These are phyloP conservation scores for Fukomys damarensis DNA, from an alignment of 2,113 vertebrate genomes.

Conservation along the genomic window DNA sequence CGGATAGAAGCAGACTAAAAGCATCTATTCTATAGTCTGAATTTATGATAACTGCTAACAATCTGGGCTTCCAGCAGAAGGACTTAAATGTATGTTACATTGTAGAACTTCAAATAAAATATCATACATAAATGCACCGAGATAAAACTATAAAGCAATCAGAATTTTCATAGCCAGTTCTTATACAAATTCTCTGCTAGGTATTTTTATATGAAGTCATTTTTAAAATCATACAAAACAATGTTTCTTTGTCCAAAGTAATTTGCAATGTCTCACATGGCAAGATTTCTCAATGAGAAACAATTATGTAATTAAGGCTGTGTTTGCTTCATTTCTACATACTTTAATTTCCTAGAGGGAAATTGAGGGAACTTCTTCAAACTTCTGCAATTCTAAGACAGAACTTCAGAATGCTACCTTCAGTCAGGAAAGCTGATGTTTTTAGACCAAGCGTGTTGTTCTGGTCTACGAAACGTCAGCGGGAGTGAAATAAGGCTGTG, in stretches of 20 bases:
- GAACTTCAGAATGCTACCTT: constrained; percentile 1
- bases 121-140: background rate
- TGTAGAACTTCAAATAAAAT: constrained; percentile 55
- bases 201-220: background rate
- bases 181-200: constrained; percentile 49
- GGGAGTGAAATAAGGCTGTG: background rate
- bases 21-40: constrained; percentile 49
- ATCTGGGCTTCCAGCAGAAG: background rate
- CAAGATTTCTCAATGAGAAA: constrained; percentile 70
- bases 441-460: background rate
- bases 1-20: background rate
- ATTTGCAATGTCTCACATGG: constrained; percentile 38
- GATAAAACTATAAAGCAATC: background rate
- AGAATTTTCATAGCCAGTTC: constrained; percentile 50
- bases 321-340: background rate
- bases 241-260: background rate
- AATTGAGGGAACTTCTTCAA: constrained; percentile 31
- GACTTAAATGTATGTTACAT: background rate
- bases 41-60: constrained; percentile 39
- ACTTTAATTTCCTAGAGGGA: background rate
- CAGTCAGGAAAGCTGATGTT: constrained; percentile 28
- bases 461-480: background rate
- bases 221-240: background rate
- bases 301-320: background rate
- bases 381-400: background rate